Percentiles rank a stretch among this genome's conserved stretches.
phyloP scores from a whole-genome alignment of 2,113 vertebrate genomes.

The Urocolius indicus region DNA sequence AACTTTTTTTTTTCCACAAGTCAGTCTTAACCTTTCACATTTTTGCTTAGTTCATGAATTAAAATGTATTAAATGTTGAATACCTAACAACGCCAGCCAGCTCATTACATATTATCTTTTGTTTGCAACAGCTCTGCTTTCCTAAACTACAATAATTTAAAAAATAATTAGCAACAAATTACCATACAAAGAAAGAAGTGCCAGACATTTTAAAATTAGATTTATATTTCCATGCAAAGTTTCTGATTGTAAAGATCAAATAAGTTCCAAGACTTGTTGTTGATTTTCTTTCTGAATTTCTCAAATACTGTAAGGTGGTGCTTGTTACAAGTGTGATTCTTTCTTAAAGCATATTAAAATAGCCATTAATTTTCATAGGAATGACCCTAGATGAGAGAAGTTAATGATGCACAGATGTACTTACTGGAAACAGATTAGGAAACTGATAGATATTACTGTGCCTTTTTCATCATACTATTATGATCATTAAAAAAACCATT shows the following conservation, averaged over 20 bases:
- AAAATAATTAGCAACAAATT: neutral
- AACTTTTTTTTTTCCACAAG: neutral
- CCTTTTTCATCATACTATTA: conserved; percentile 10
- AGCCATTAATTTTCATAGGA: neutral
- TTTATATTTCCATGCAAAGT: neutral
- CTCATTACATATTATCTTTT: neutral
- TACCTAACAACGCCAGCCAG: neutral
- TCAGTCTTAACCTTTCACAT: neutral
- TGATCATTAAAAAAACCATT: neutral
- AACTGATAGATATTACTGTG: neutral
- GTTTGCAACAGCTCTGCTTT: neutral
- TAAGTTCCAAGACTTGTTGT: neutral
- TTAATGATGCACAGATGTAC: neutral
- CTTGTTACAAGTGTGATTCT: neutral
- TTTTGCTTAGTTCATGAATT: conserved; percentile 25
- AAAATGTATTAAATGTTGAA: conserved; percentile 37
- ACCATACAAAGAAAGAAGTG: neutral
- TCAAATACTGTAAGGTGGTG: neutral
- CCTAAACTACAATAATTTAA: neutral
- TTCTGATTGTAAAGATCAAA: neutral
- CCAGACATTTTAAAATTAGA: neutral
- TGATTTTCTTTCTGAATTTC: neutral
- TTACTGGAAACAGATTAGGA: neutral
- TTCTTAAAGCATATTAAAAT: neutral
- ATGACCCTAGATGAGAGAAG: neutral